Percentiles rank a stretch among this genome's conserved stretches.
phyloP scores from a whole-genome alignment of 2,888 invertebrate genomes.

The Amiota minor region DNA sequence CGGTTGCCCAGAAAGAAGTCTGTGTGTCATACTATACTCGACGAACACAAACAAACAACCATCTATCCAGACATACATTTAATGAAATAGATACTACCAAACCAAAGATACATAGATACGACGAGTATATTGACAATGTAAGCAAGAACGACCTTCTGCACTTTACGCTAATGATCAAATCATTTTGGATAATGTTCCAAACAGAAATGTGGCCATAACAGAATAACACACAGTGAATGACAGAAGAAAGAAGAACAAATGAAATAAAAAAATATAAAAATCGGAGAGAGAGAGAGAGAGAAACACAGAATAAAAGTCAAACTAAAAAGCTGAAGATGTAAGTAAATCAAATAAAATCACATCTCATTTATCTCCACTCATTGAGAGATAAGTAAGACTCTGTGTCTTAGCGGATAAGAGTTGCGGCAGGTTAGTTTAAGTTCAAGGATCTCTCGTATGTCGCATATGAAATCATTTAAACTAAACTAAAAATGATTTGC shows the following conservation, averaged over 20 bases:
- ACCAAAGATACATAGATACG: neutral
- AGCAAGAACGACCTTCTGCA: slow-evolving; percentile 42
- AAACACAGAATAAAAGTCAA: slow-evolving; percentile 54
- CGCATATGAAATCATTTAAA: neutral
- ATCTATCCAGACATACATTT: no score
- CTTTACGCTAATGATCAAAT: slow-evolving; percentile 63
- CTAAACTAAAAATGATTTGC: slow-evolving; percentile 44
- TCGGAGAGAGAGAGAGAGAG: slow-evolving; percentile 42
- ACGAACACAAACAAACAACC: no score
- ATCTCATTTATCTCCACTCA: slow-evolving; percentile 64
- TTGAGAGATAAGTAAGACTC: slow-evolving; percentile 59
- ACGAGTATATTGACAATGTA: no score
- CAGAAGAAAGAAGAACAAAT: slow-evolving; percentile 42
- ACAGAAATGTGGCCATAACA: slow-evolving; percentile 35
- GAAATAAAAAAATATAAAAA: slow-evolving; percentile 32
- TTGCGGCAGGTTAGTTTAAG: slow-evolving; percentile 51
- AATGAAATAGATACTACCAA: neutral
- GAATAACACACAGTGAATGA: slow-evolving; percentile 30
- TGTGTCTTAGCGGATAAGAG: slow-evolving; percentile 36
- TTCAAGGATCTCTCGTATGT: neutral
- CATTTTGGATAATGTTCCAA: slow-evolving; percentile 62
- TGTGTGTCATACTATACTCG: slow-evolving; percentile 11
- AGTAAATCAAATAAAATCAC: slow-evolving; percentile 69
- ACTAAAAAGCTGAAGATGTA: slow-evolving; percentile 66
- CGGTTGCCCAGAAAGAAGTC: slow-evolving; percentile 47